Base-by-base conservation (phyloP, 2,113 vertebrate genomes). In the Ia io region DNA sequence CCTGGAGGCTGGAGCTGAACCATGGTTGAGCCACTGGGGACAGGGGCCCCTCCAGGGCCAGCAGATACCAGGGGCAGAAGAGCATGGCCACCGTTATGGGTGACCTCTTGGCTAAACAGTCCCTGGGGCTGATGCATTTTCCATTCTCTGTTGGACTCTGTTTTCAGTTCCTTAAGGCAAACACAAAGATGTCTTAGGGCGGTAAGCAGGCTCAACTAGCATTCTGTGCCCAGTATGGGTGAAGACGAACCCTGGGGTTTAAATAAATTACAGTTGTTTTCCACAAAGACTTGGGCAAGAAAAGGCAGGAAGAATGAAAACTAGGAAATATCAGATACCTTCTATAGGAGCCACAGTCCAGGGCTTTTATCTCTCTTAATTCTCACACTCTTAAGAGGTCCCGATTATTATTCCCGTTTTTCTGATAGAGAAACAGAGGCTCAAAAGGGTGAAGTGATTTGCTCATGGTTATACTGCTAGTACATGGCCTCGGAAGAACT, bases 1-100 rank as follows among this genome's bases (percentile, higher is more conserved):
- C 69, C 35, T 3, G 12, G 28, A 90, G 42, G 35, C 84, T 17
- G 35, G 44, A 49, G 42, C 30, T n/a, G 53, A 47, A 42, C 14
- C 23, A 3, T 9, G 37, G 49, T 16, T 16, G 84, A 89, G 74
- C 32, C 47, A 6, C 4, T 20, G 40, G 32, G 42, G 20, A 0
- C 23, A 13, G 9, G 12, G 13, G 18, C 51, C 40, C 40, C 42
- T 67, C 9, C 22, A 0, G 22, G 22, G 59, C 23, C 0, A 5
- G 35, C 32, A 35, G 78, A 12, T 25, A 1, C n/a, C 3, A 16
- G 16, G 35, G 9, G 9, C 44, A 10, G 10, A 47, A 47, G 37
- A 28, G n/a, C 3, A 7, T 0, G 20, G 10, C 56, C 23, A 30
- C 18, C 0, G 0, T 14, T 3, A 17, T 7, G 25, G 3, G 11